Conservation (phyloP, 92 coral and sea anemone genomes). For the Plumapathes pennacea region DNA sequence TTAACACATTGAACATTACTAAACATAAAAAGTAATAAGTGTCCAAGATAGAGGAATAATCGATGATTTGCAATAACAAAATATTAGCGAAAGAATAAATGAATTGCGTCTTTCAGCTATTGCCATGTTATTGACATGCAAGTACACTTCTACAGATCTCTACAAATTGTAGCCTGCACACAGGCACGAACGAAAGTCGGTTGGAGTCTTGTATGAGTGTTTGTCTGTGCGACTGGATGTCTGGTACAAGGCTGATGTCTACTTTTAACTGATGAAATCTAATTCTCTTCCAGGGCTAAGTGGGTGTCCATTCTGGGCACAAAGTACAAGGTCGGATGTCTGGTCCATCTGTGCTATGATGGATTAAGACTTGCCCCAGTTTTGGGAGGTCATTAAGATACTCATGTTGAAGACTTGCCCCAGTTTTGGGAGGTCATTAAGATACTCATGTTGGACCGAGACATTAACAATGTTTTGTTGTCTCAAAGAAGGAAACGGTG, state of each 20-base stretch:
- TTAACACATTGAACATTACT: too few relatives aligned
- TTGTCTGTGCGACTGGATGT: slow-evolving; percentile 5
- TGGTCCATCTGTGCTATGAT: slow-evolving; percentile 48
- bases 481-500: slow-evolving; percentile 33
- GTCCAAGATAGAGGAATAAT: too few relatives aligned
- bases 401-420: slow-evolving; percentile 45
- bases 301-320: slow-evolving; percentile 55
- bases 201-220: background rate
- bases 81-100: too few relatives aligned
- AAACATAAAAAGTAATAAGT: too few relatives aligned
- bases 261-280: background rate
- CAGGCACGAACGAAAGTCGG: background rate
- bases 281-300: slow-evolving; percentile 34
- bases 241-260: slow-evolving; percentile 1
- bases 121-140: too few relatives aligned
- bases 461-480: slow-evolving; percentile 46
- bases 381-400: slow-evolving; percentile 44
- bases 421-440: slow-evolving; percentile 44
- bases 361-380: slow-evolving; percentile 50
- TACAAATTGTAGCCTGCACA: background rate
- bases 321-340: slow-evolving; percentile 46
- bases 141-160: too few relatives aligned
- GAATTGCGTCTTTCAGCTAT: too few relatives aligned
- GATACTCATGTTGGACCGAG: slow-evolving; percentile 27
- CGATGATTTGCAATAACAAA: too few relatives aligned